Base-by-base conservation (phyloP, 2,797 vertebrate species). In the Calcarius lapponicus region DNA sequence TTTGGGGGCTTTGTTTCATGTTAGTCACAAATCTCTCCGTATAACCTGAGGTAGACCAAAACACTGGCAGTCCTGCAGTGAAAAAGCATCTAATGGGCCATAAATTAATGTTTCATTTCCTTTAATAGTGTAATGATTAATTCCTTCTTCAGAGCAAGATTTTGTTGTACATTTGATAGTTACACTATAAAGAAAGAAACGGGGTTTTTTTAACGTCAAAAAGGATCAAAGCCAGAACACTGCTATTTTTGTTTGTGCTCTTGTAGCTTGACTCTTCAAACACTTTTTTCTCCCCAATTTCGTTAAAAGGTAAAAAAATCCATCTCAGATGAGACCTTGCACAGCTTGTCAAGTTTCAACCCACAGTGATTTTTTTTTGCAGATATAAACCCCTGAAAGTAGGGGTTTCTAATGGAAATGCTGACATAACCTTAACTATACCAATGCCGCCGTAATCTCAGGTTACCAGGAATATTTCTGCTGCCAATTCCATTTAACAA, bases 401-500 rank as follows among this genome's bases (percentile, higher is more conserved):
- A 96, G 47, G 71, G 80, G 66, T 60, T 95, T 95, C 74, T 53
- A 61, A 97, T 96, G 97, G 96, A 94, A 89, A 96, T 96, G 90
- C 96, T 93, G 97, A 97, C 96, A 96, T 90, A 85, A 86, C 95
- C 91, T 96, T 97, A 96, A 97, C 95, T 97, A 70, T 66, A 96
- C 86, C 89, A 89, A 26, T 45, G 78, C 95, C 34, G 88, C 88
- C 42, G 40, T 96, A 96, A 97, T 80, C 97, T 97, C 93, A 94
- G 95, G 97, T 98, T 98, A 97, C 96, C 62, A 94, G 94, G 95
- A 96, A 94, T 96, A 95, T 95, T 97, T 93, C 95, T 97, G 95
- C 96, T 97, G 97, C 97, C 97, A 97, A 97, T 92, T 97, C 96
- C 70, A 16, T 97, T 97, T 98, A 97, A 98, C 96, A 97, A 97